These are phyloP conservation scores for Podiceps cristatus DNA, from an alignment of 2,113 vertebrate genomes.

Conservation along the genomic window DNA sequence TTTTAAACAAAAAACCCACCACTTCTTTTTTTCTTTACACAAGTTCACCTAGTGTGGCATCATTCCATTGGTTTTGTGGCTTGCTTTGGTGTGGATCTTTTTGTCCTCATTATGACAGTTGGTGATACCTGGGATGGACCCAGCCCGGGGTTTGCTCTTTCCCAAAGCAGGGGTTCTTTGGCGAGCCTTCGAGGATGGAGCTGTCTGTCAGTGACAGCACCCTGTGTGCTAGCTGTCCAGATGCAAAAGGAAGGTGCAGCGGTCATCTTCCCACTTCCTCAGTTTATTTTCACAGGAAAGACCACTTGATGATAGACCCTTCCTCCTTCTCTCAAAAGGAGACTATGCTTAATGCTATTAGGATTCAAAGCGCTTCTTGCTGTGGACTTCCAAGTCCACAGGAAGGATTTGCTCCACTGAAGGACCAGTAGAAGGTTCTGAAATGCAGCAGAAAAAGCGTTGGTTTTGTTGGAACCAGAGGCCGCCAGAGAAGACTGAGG, in stretches of 20 bases:
- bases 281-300: background rate
- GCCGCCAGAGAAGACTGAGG: background rate
- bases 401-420: background rate
- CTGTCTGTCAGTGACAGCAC: background rate
- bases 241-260: background rate
- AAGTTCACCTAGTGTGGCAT: background rate
- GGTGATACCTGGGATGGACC: background rate
- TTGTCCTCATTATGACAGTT: background rate
- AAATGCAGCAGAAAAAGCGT: background rate
- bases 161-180: background rate
- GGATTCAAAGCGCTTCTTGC: background rate
- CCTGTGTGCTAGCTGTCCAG: background rate
- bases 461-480: background rate
- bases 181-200: background rate
- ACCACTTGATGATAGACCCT: background rate
- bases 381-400: background rate
- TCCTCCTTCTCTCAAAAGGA: background rate
- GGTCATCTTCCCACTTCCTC: background rate
- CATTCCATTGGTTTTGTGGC: background rate
- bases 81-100: background rate
- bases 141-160: background rate
- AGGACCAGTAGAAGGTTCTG: background rate
- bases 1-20: no score
- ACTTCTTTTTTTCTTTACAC: background rate
- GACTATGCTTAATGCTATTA: background rate